Conservation (phyloP, 2,113 vertebrate species). For the Galeopterus variegatus region DNA sequence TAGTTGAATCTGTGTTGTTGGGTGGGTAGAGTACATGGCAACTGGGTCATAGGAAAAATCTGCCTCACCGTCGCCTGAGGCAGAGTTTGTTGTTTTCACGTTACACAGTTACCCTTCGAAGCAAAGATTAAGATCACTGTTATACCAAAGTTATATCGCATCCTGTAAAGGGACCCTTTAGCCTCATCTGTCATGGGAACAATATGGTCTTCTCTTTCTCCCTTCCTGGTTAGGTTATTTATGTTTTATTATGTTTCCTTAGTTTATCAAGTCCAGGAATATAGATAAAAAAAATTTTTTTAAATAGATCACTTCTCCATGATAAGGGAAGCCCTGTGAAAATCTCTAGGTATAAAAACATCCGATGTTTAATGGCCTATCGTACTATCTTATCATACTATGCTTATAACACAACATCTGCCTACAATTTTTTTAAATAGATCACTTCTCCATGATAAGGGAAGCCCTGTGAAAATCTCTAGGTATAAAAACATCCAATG, state of each 20-base stretch:
- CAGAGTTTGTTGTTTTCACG: not conserved
- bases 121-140: not conserved
- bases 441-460: conserved; percentile 22
- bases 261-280: conserved; percentile 66
- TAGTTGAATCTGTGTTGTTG: not conserved
- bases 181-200: not conserved
- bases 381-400: not conserved
- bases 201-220: not conserved
- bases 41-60: not conserved
- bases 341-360: conserved; percentile 64
- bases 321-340: conserved; percentile 22
- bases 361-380: not conserved
- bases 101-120: not conserved
- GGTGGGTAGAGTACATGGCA: not conserved
- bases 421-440: not conserved
- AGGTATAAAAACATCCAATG: conserved; percentile 64
- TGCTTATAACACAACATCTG: conserved; percentile 73
- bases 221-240: not conserved
- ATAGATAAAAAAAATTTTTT: conserved; percentile 18
- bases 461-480: not conserved
- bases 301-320: not conserved
- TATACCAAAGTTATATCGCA: not conserved
- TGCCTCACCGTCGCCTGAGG: not conserved
- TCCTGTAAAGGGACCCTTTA: not conserved
- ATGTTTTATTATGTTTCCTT: conserved; percentile 57